phyloP scores from a whole-genome alignment of 2,888 invertebrate species.

The Colostygia pectinataria region DNA sequence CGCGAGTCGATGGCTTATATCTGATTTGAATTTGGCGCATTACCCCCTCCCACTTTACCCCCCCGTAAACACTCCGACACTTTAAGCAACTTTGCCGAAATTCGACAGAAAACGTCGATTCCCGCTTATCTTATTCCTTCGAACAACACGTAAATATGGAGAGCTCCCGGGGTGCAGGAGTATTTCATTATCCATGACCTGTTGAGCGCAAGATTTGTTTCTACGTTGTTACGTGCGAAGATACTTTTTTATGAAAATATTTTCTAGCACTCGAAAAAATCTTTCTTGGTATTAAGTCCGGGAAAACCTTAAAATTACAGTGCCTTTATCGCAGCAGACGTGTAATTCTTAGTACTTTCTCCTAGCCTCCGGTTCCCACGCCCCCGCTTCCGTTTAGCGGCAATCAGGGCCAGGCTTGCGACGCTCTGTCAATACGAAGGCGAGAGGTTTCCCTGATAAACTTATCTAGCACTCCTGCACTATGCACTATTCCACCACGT shows the following conservation, averaged over 20 bases:
- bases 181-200: conserved; percentile 79
- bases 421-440: conserved; percentile 80
- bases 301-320: conserved; percentile 28
- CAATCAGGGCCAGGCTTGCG: conserved; percentile 77
- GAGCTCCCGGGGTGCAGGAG: conserved; percentile 65
- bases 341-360: conserved; percentile 58
- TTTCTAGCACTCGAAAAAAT: conserved; percentile 16
- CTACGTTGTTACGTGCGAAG: conserved; percentile 49
- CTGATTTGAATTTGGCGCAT: conserved; percentile 78
- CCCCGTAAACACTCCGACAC: conserved; percentile 64
- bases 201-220: conserved; percentile 75
- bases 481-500: conserved; percentile 44
- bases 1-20: conserved; percentile 67
- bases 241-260: conserved; percentile 43
- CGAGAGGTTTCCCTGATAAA: conserved; percentile 81
- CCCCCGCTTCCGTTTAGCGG: conserved; percentile 72
- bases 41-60: conserved; percentile 48
- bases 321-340: conserved; percentile 53
- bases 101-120: conserved; percentile 60
- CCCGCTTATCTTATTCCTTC: conserved; percentile 65
- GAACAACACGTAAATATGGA: conserved; percentile 74
- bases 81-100: conserved; percentile 65
- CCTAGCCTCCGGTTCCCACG: conserved; percentile 66
- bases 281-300: conserved; percentile 7
- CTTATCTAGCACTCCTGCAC: conserved; percentile 64